Evolutionary conservation across 2,113 vertebrate genomes (phyloP), one percentile per base, ranked within the genome.

Genomic region (Coptodon bakossiorum): DNA sequence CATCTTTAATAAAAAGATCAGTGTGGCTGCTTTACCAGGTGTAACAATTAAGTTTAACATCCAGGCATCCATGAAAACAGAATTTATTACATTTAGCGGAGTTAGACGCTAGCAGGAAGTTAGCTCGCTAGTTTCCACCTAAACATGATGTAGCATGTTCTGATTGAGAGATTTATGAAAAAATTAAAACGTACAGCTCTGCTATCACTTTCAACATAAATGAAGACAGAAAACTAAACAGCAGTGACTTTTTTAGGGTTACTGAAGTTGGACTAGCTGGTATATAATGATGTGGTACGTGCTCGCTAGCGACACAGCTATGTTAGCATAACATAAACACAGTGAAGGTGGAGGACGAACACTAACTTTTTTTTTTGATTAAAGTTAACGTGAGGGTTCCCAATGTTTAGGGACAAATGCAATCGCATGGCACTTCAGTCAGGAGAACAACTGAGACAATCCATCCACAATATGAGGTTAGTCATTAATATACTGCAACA

Each of bases 321-420:
- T 34, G 57, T 2, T 34, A 61, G 57, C 57, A 34, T 61, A 61
- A 34, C 57, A 61, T 34, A 34, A 61, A 61, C 29, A 61, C 57
- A 4, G 29, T 61, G 57, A 61, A 34, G 56, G 0, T 61, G 16
- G 16, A 34, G 29, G 29, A 61, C 19, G 29, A 63, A 11, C 2
- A 3, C 16, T 0, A 63, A 6, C 59, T 34, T 63, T 63, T 0
- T 31, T 11, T 0, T 3, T 63, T 2, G 29, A 19, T 3, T 6
- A 63, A 63, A 63, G 59, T 63, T 63, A 63, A 19, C 1, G 29
- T 19, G 59, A 63, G 16, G 5, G 16, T 63, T 63, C 16, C 16
- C 5, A 16, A 6, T 63, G 29, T 29, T 34, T 63, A 19, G 29
- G 9, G 5, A 63, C 59, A 16, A 53, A 52, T 52, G 50, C 19